phyloP scores from a whole-genome alignment of 2,888 invertebrate species.

The Scaptomyza polygonia region DNA sequence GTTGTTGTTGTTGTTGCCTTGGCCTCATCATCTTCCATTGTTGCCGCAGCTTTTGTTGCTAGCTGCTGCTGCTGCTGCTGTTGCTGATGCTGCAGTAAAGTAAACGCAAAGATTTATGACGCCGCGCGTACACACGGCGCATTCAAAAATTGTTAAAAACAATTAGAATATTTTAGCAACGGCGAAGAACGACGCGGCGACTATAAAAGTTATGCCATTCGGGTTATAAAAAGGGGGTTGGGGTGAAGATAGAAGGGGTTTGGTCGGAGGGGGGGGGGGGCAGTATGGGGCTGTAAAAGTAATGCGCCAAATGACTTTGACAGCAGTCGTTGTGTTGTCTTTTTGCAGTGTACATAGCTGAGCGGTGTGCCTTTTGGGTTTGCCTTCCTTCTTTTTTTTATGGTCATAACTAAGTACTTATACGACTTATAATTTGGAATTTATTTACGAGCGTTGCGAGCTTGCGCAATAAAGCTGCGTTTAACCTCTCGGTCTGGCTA shows the following conservation, averaged over 20 bases:
- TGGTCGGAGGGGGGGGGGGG: background rate
- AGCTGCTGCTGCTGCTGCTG: conserved; percentile 38
- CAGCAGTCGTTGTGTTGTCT: conserved; percentile 62
- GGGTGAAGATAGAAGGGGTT: no score
- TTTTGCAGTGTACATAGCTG: background rate
- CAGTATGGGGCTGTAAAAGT: conserved; percentile 64
- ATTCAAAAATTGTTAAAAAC: conserved; percentile 79
- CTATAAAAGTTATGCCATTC: conserved; percentile 76
- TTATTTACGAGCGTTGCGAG: conserved; percentile 58
- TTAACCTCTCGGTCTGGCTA: conserved; percentile 7
- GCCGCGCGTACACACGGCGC: conserved; percentile 66
- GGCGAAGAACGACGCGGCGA: conserved; percentile 51
- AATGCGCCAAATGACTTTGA: conserved; percentile 78
- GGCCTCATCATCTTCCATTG: conserved; percentile 62
- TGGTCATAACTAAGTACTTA: conserved; percentile 77
- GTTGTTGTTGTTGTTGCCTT: conserved; percentile 41
- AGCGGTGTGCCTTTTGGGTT: conserved; percentile 13
- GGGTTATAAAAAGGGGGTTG: conserved; percentile 32
- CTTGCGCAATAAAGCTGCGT: conserved; percentile 18
- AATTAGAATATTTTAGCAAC: conserved; percentile 78
- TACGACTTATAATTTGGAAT: conserved; percentile 74
- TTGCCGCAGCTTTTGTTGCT: conserved; percentile 37
- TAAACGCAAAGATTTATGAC: conserved; percentile 72
- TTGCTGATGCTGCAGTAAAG: conserved; percentile 61
- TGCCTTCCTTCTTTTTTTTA: conserved; percentile 64